These are phyloP conservation scores for Arvicola amphibius DNA, from an alignment of 2,797 vertebrate species.

Conservation along the genomic window DNA sequence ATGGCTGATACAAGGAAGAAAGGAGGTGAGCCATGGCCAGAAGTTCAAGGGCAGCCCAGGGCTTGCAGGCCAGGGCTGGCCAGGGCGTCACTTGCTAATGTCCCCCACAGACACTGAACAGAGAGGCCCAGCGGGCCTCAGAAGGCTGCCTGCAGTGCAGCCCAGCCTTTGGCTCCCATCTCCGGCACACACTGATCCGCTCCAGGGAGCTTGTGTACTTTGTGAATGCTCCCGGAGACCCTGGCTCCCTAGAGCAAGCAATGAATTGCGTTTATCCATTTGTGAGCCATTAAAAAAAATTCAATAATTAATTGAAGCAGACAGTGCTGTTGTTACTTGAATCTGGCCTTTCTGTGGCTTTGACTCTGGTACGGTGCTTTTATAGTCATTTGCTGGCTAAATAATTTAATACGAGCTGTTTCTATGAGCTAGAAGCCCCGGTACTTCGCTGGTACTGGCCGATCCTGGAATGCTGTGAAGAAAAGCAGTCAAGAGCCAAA, in stretches of 20 bases:
- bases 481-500: not conserved
- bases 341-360: conserved; percentile 57
- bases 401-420: conserved; percentile 62
- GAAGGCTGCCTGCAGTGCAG: not conserved
- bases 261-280: conserved; percentile 72
- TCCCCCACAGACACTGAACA: conserved; percentile 37
- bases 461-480: fast-evolving
- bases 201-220: conserved; percentile 61
- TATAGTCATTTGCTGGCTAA: conserved; percentile 66
- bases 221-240: conserved; percentile 63
- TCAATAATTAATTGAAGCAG: conserved; percentile 59
- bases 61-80: not conserved
- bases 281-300: conserved; percentile 56
- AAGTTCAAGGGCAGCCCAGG: not conserved
- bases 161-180: conserved; percentile 3
- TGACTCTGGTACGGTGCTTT: conserved; percentile 60
- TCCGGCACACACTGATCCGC: not conserved
- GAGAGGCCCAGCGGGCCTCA: not conserved
- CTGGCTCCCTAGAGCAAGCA: conserved; percentile 65
- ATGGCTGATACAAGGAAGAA: not conserved
- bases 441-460: not conserved
- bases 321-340: not conserved
- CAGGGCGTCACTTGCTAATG: not conserved
- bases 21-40: not conserved
- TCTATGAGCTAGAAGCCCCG: not conserved